A percentile compares a stretch with the other conserved stretches of the same genome.
Evolutionary conservation across 2,888 invertebrate species (phyloP).

Genomic region (Crioceris asparagi): DNA sequence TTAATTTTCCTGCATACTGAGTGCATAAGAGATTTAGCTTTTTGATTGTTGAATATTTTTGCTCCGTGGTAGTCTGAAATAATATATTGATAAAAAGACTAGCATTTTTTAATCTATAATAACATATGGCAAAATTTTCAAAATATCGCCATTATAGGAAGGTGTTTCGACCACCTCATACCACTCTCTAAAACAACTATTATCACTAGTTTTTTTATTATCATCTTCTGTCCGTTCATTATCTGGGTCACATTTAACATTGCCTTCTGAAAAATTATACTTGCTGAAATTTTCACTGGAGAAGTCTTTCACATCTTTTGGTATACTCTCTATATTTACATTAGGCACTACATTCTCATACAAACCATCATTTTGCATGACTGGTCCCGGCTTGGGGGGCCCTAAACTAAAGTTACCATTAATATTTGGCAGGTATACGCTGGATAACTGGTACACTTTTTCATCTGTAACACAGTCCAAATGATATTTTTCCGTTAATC

Average conservation of each 20-base stretch:
- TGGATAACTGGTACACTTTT: slow-evolving; percentile 40
- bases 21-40: too few species aligned
- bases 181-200: slow-evolving; percentile 70
- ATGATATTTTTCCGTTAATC: slow-evolving; percentile 41
- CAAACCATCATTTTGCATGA: slow-evolving; percentile 24
- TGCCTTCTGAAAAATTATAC: slow-evolving; percentile 34
- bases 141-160: slow-evolving; percentile 64
- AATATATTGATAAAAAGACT: too few species aligned
- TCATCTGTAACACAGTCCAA: slow-evolving; percentile 41
- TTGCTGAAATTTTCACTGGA: slow-evolving; percentile 35
- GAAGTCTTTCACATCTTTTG: slow-evolving; percentile 28
- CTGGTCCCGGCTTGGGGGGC: slow-evolving; percentile 16
- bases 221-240: slow-evolving; percentile 22
- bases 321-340: slow-evolving; percentile 33
- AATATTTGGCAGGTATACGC: slow-evolving; percentile 30
- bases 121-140: slow-evolving; percentile 93
- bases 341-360: slow-evolving; percentile 39
- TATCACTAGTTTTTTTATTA: slow-evolving; percentile 17
- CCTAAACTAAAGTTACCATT: slow-evolving; percentile 32
- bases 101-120: slow-evolving; percentile 71
- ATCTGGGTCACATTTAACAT: slow-evolving; percentile 9
- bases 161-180: slow-evolving; percentile 70
- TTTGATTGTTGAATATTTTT: too few species aligned
- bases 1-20: too few species aligned
- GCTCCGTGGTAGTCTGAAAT: too few species aligned